Evolutionary conservation across 2,888 invertebrate genomes (phyloP).

Genomic region (Bembecia ichneumoniformis): DNA sequence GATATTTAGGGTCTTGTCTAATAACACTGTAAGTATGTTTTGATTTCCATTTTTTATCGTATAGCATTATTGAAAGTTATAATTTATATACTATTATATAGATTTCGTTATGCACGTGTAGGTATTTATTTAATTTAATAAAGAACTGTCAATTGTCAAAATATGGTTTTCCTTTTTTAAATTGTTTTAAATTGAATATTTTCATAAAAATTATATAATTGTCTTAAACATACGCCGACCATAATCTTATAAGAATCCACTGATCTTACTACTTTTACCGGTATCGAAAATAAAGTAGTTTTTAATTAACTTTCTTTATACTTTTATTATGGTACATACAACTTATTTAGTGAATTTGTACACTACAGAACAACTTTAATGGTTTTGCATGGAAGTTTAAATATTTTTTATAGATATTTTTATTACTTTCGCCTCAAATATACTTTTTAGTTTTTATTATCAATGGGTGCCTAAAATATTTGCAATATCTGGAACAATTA

Average conservation of each 20-base stretch:
- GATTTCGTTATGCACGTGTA: conserved; percentile 48
- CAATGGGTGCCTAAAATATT: no score
- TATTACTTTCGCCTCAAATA: no score
- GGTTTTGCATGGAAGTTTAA: no score
- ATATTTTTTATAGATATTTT: no score
- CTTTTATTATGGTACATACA: not conserved
- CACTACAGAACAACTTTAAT: not conserved
- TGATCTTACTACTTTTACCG: not conserved
- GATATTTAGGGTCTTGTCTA: conserved; percentile 62
- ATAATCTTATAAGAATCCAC: no score
- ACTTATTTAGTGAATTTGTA: not conserved
- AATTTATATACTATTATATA: conserved; percentile 38
- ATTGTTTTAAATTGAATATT: conserved; percentile 1
- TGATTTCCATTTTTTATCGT: conserved; percentile 17
- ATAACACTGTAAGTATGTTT: conserved; percentile 57
- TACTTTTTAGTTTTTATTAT: no score
- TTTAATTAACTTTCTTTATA: not conserved
- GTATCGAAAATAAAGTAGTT: not conserved
- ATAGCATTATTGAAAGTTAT: conserved; percentile 23
- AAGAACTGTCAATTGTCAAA: conserved; percentile 55
- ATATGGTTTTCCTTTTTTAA: conserved; percentile 22
- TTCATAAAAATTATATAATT: not conserved
- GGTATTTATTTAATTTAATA: conserved; percentile 33
- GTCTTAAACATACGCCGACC: no score
- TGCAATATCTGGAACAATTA: no score